These are phyloP conservation scores for Cydia fagiglandana DNA, from an alignment of 1,140 invertebrate genomes.

Conservation along the genomic window DNA sequence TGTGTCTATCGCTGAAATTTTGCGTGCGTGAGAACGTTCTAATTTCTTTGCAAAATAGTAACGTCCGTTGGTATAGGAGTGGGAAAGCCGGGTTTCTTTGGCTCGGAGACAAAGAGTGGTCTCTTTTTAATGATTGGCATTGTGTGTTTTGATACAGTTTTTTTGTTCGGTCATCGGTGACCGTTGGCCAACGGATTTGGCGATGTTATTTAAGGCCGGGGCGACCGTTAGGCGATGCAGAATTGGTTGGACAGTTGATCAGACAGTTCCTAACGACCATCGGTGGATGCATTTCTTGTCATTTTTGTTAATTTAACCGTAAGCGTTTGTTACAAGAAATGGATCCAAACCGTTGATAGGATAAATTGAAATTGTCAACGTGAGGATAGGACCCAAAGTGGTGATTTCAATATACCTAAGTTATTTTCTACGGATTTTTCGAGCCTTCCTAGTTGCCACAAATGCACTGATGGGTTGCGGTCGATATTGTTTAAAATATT, in stretches of 20 bases:
- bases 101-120: conserved; percentile 70
- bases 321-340: not conserved
- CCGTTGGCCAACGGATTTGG: conserved; percentile 73
- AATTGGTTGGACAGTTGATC: not conserved
- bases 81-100: conserved; percentile 64
- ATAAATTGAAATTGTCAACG: not conserved
- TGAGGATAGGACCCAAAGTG: not conserved
- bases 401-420: too few relatives aligned
- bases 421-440: too few relatives aligned
- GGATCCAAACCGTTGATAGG: not conserved
- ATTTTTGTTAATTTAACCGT: not conserved
- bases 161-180: conserved; percentile 60
- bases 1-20: conserved; percentile 68
- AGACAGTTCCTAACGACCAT: not conserved
- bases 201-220: conserved; percentile 65
- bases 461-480: too few relatives aligned
- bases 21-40: conserved; percentile 74
- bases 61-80: conserved; percentile 59
- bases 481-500: too few relatives aligned
- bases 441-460: too few relatives aligned
- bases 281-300: not conserved
- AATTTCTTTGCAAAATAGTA: conserved; percentile 78
- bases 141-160: conserved; percentile 70
- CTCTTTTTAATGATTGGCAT: conserved; percentile 77
- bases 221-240: conserved; percentile 46